Evolutionary conservation across 2,113 vertebrate genomes (phyloP).

Genomic region (Tichodroma muraria): DNA sequence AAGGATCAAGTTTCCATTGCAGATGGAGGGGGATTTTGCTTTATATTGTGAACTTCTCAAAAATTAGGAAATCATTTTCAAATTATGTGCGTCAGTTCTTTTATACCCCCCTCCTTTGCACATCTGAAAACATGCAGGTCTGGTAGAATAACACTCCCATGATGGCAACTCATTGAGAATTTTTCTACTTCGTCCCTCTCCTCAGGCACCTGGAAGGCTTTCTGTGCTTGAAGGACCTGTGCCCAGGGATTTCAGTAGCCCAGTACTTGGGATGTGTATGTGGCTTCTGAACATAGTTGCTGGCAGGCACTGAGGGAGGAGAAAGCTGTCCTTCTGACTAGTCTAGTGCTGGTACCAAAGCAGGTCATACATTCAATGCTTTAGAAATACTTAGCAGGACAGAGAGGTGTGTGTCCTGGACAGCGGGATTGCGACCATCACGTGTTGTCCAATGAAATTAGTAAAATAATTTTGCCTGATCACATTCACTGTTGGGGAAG

Average conservation of each 20-base stretch:
- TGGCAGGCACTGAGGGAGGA: neutral
- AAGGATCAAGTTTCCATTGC: neutral
- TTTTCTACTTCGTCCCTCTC: neutral
- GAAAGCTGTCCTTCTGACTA: neutral
- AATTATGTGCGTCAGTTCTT: neutral
- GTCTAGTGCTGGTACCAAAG: neutral
- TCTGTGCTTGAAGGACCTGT: neutral
- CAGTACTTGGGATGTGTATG: neutral
- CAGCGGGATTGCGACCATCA: accelerated
- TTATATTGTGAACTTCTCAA: neutral
- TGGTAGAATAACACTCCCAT: neutral
- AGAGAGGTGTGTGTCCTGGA: neutral
- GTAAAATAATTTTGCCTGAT: neutral
- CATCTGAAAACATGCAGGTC: neutral
- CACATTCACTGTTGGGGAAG: no score
- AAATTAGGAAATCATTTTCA: neutral
- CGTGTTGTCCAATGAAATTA: neutral
- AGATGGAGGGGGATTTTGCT: neutral
- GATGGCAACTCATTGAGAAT: neutral
- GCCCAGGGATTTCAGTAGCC: neutral
- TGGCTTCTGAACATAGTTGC: neutral
- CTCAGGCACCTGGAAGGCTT: neutral
- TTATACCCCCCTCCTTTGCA: neutral
- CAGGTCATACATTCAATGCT: no score
- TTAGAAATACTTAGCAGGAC: neutral